A percentile compares a stretch with the other conserved stretches of the same genome.
phyloP scores from a whole-genome alignment of 2,888 invertebrate genomes.

The Noctua pronuba region DNA sequence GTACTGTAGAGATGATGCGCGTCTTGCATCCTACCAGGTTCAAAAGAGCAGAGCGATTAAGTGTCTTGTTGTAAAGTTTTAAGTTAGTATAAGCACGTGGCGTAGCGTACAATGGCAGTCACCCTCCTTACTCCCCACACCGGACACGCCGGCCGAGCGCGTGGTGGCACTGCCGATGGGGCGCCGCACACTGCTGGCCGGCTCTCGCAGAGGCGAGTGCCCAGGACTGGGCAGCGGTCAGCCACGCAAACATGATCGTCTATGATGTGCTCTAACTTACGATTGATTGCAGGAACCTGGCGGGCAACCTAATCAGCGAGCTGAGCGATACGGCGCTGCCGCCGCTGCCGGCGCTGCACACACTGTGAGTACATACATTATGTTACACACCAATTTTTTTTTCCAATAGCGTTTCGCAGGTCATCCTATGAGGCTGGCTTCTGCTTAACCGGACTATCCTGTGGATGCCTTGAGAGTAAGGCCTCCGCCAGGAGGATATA shows the following conservation, averaged over 20 bases:
- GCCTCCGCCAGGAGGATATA: no score
- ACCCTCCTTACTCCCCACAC: no score
- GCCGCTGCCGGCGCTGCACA: conserved; percentile 92
- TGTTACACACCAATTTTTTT: background rate
- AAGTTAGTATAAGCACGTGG: no score
- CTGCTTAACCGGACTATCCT: no score
- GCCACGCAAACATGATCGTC: background rate
- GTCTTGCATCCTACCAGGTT: background rate
- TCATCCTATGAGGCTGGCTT: no score
- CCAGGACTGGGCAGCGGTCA: background rate
- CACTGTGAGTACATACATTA: conserved; percentile 93
- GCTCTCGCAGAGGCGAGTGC: background rate
- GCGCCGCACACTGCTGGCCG: no score
- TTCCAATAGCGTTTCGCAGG: no score
- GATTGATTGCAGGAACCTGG: conserved; percentile 92
- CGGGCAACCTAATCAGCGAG: conserved; percentile 93
- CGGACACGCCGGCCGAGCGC: background rate
- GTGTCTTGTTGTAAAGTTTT: background rate
- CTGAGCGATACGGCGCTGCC: conserved; percentile 93
- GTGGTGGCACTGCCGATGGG: background rate
- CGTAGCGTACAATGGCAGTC: no score
- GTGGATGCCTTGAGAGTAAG: no score
- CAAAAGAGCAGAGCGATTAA: background rate
- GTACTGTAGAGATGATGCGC: no score
- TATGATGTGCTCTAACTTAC: background rate